These are phyloP conservation scores for Crambe crambe DNA, from an alignment of 37 sponge, comb jelly and placozoan species.

Conservation along the genomic window DNA sequence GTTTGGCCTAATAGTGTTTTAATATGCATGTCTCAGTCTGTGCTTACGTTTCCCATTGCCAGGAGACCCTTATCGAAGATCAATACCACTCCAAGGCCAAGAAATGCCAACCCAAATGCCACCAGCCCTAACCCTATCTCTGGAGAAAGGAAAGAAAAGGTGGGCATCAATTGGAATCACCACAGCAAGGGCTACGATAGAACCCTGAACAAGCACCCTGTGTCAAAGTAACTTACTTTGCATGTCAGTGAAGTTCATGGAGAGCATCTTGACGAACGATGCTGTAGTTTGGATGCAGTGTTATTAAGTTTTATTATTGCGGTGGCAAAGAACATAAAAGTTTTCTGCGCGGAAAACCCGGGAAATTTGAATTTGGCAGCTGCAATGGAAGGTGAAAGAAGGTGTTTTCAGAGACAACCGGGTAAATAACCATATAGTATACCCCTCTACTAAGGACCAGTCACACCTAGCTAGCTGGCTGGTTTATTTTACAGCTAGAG, in stretches of 20 bases:
- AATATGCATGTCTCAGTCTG: too few species aligned
- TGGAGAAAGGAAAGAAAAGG: constrained; percentile 18
- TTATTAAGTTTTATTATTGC: not conserved
- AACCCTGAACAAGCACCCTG: too few species aligned
- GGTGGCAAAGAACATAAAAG: too few species aligned
- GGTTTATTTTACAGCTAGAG: constrained; percentile 44
- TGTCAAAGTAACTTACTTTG: constrained; percentile 70
- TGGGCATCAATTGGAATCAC: not conserved
- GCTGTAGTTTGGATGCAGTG: not conserved
- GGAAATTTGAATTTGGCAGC: not conserved
- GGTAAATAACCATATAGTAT: constrained; percentile 7
- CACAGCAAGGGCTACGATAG: too few species aligned
- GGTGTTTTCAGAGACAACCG: constrained; percentile 50
- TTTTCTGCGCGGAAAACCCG: too few species aligned
- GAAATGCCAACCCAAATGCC: constrained; percentile 85
- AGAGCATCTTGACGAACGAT: constrained; percentile 17
- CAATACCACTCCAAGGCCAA: constrained; percentile 85
- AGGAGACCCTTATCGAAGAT: constrained; percentile 92
- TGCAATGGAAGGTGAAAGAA: constrained; percentile 15
- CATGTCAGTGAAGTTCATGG: constrained; percentile 66
- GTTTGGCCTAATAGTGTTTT: too few species aligned
- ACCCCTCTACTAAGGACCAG: not conserved
- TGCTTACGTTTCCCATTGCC: constrained; percentile 97
- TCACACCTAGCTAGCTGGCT: not conserved
- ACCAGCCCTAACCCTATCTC: constrained; percentile 94